Conservation (phyloP, 2,888 invertebrate species). For the Lepidochrysops patricia region DNA sequence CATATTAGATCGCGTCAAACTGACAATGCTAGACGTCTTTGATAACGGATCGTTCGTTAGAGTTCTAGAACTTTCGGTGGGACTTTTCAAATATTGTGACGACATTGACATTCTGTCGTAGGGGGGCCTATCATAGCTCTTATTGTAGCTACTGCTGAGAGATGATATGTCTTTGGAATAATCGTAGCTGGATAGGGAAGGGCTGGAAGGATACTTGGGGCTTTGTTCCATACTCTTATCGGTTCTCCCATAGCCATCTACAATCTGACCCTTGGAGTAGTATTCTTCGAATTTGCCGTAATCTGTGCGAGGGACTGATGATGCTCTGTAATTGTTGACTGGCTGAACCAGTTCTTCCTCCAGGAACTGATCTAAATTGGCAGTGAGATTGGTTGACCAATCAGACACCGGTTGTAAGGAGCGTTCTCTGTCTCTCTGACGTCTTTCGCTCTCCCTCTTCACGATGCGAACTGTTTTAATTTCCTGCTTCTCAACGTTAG, state of each 20-base stretch:
- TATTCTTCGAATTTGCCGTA: constrained; percentile 57
- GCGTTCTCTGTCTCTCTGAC: constrained; percentile 87
- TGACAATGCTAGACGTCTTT: constrained; percentile 63
- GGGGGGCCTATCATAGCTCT: constrained; percentile 51
- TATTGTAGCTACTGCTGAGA: constrained; percentile 57
- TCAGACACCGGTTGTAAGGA: constrained; percentile 66
- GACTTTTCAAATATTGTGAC: constrained; percentile 62
- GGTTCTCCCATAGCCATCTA: constrained; percentile 45
- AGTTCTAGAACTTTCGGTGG: constrained; percentile 60
- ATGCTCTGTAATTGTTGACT: constrained; percentile 55
- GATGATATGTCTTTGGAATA: constrained; percentile 60
- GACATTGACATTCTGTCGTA: constrained; percentile 60
- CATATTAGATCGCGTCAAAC: constrained; percentile 59
- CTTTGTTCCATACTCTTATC: constrained; percentile 60
- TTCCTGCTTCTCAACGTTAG: constrained; percentile 87
- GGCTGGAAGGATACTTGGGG: constrained; percentile 65
- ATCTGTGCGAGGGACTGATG: constrained; percentile 69
- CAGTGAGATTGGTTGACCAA: constrained; percentile 55
- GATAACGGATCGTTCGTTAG: constrained; percentile 64
- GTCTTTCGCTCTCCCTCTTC: constrained; percentile 90
- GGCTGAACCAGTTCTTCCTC: constrained; percentile 64
- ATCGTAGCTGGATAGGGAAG: constrained; percentile 63
- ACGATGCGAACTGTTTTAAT: constrained; percentile 95
- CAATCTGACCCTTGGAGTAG: constrained; percentile 40
- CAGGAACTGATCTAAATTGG: constrained; percentile 63